phyloP scores from a whole-genome alignment of 2,797 vertebrate species.

The Cephalopachus bancanus region DNA sequence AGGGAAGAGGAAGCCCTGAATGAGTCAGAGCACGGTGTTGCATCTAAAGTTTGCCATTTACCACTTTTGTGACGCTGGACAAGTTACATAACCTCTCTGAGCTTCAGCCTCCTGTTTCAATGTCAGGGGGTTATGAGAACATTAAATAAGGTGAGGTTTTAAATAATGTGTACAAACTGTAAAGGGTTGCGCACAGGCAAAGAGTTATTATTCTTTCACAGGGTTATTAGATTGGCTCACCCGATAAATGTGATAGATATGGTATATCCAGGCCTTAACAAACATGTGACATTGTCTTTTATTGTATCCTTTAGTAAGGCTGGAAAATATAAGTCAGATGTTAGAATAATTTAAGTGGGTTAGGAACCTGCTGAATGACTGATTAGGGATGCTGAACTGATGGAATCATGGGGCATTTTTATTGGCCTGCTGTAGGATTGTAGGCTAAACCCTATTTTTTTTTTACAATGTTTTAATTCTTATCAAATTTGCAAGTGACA shows the following conservation, averaged over 20 bases:
- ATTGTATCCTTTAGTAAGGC: background rate
- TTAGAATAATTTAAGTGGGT: background rate
- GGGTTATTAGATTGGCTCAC: background rate
- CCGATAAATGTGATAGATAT: background rate
- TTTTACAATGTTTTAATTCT: constrained; percentile 47
- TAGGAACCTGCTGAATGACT: background rate
- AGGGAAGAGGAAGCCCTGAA: background rate
- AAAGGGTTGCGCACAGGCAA: background rate
- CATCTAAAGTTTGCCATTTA: background rate
- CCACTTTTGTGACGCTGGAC: background rate
- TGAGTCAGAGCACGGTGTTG: background rate
- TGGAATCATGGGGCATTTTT: background rate
- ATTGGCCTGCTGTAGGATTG: background rate
- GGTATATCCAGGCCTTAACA: background rate
- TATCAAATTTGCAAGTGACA: constrained; percentile 51
- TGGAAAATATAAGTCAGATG: background rate
- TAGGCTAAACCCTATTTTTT: background rate
- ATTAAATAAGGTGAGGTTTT: background rate
- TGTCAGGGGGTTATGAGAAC: background rate
- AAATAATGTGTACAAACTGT: background rate
- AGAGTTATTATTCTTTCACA: constrained; percentile 14
- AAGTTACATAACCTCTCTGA: background rate
- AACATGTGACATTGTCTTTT: background rate
- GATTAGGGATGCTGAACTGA: background rate
- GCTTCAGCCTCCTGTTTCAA: background rate